phyloP scores from a whole-genome alignment of 2,888 invertebrate genomes.

The Folsomia candida region DNA sequence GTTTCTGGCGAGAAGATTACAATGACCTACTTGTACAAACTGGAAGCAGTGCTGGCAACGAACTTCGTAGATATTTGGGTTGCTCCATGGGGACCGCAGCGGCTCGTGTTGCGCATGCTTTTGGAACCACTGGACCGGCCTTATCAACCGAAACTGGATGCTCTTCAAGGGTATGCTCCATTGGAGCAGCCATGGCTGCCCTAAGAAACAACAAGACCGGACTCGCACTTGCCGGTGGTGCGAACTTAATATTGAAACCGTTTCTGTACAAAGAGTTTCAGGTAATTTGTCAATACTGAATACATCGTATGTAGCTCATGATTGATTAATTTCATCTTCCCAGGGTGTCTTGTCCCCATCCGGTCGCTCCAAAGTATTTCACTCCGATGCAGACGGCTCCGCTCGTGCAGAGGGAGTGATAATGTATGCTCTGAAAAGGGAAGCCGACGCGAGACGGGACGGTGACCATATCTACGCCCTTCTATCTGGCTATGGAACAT shows the following conservation, averaged over 20 bases:
- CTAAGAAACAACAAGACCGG: not conserved
- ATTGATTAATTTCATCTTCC: too few relatives aligned
- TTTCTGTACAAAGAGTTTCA: not conserved
- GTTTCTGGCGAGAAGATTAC: slow-evolving; percentile 31
- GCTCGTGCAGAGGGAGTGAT: slow-evolving; percentile 22
- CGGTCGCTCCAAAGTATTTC: slow-evolving; percentile 10
- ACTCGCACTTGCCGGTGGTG: slow-evolving; percentile 23
- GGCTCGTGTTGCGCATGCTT: not conserved
- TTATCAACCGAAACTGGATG: slow-evolving; percentile 17
- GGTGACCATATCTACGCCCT: slow-evolving; percentile 20
- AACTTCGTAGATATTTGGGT: not conserved
- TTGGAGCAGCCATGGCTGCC: slow-evolving; percentile 18
- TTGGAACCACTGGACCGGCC: not conserved
- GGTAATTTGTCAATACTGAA: too few relatives aligned
- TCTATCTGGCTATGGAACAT: slow-evolving; percentile 8
- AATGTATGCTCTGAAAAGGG: slow-evolving; percentile 16
- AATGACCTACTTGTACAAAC: not conserved
- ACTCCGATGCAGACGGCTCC: slow-evolving; percentile 14
- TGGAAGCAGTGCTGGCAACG: not conserved
- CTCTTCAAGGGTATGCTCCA: slow-evolving; percentile 19
- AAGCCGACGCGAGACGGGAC: slow-evolving; percentile 13
- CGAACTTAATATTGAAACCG: slow-evolving; percentile 21
- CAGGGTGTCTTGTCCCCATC: not conserved
- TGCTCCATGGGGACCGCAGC: not conserved
- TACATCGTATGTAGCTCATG: too few relatives aligned